Percentiles rank a stretch among this genome's conserved stretches.
phyloP scores from a whole-genome alignment of 53 echinoderm and acorn worm genomes.

The Temnopleurus reevesii region DNA sequence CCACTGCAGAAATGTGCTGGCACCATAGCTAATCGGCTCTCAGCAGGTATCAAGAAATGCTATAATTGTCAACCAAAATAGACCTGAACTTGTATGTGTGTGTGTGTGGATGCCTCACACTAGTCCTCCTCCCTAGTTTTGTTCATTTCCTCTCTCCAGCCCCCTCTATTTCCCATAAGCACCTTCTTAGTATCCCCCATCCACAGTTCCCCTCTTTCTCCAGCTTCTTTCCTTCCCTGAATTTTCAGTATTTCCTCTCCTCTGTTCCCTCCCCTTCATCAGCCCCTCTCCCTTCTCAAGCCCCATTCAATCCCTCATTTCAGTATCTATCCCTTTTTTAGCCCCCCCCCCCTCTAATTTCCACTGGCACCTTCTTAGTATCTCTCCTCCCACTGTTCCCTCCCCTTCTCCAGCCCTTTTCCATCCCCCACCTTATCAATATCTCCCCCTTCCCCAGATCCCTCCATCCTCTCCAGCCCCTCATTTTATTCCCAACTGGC shows the following conservation, averaged over 20 bases:
- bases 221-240: background rate
- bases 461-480: background rate
- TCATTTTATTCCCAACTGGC: background rate
- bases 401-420: background rate
- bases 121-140: background rate
- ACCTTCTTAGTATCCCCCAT: background rate
- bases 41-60: background rate
- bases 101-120: background rate
- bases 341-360: background rate
- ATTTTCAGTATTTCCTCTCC: background rate
- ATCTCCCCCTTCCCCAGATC: background rate
- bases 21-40: background rate
- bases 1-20: background rate
- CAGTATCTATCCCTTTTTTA: background rate
- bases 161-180: background rate
- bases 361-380: too few relatives aligned
- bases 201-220: background rate
- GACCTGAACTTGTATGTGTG: background rate
- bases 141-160: too few relatives aligned
- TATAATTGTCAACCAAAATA: conserved; percentile 16
- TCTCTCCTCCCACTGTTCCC: background rate
- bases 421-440: background rate
- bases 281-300: background rate
- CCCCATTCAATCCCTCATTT: too few relatives aligned
- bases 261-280: background rate